Base-by-base conservation (phyloP, 2,888 invertebrate genomes). In the Noctua comes region DNA sequence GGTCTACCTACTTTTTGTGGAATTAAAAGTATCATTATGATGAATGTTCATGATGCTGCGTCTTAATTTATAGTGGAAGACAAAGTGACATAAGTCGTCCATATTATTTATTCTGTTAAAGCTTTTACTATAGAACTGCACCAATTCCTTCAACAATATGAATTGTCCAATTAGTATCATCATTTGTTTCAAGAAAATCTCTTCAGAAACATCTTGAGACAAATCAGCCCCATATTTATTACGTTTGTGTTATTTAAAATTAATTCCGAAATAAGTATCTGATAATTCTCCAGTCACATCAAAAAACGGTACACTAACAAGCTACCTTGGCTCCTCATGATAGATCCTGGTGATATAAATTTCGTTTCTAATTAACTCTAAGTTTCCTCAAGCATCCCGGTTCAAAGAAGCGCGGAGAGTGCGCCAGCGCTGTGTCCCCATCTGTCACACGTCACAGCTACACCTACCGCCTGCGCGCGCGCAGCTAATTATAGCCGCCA, bases 371-470 rank as follows among this genome's bases (percentile, higher is more conserved):
- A 96, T 96, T 95, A 95, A 94, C 93, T 86, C 91, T 92, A 87
- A 88, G 88, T 93, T 94, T 93, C 92, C 93, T 92, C 91, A 90
- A 87, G 83, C 78, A 81, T 85, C 83, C 83, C 91, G 91, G 93
- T 94, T 95, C 94, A 94, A 94, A 94, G 95, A 92, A 91, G 89
- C 91, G 85, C 84, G 81, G 86, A 87, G 89, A 89, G 90, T 93
- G 91, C 92, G 95, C 95, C 95, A 94, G 94, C 93, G 93, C 91
- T 92, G 92, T 95, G 96, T 96, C 91, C 88, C 93, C 96, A 96
- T 96, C 95, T 95, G 96, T 96, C 96, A 94, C 92, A 88, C 92
- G 96, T 95, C 95, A 89, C 85, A 71, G 92, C 91, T 90, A 92
- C 94, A 92, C 94, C 94, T 92, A 93, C 93, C 90, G 89, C 90